phyloP scores from a whole-genome alignment of 2,888 invertebrate genomes.

The Leptothorax acervorum region DNA sequence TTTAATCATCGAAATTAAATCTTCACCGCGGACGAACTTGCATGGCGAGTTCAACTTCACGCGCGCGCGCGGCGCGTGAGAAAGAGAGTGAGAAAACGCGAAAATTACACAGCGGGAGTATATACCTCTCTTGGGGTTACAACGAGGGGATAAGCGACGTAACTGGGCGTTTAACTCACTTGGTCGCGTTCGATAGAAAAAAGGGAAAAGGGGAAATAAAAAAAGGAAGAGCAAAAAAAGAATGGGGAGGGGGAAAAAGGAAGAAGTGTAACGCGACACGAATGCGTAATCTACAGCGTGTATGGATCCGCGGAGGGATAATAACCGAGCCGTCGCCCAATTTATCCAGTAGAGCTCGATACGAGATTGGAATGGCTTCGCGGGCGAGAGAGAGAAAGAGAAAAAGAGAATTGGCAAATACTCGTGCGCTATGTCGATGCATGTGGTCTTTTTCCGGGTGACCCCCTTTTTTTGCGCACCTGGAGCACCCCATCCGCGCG shows the following conservation, averaged over 20 bases:
- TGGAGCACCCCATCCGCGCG: conserved; percentile 59
- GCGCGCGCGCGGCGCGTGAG: background rate
- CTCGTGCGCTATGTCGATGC: conserved; percentile 9
- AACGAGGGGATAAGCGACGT: conserved; percentile 33
- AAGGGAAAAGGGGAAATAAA: conserved; percentile 19
- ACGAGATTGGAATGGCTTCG: conserved; percentile 57
- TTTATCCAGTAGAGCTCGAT: conserved; percentile 57
- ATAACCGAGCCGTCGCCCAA: conserved; percentile 56
- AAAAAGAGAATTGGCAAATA: conserved; percentile 30
- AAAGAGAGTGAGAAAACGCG: background rate
- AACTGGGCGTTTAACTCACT: conserved; percentile 45
- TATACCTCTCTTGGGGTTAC: conserved; percentile 19
- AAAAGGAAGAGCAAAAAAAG: conserved; percentile 53
- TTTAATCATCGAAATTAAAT: conserved; percentile 53
- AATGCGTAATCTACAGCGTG: conserved; percentile 51
- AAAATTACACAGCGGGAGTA: conserved; percentile 35
- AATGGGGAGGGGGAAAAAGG: conserved; percentile 30
- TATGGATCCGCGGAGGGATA: conserved; percentile 43
- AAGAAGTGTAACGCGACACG: conserved; percentile 48
- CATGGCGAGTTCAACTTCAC: conserved; percentile 25
- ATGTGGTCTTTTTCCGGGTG: conserved; percentile 52
- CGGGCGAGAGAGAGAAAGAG: background rate
- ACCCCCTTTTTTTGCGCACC: conserved; percentile 38
- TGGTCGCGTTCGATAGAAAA: conserved; percentile 23
- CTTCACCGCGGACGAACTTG: conserved; percentile 31